Conservation (phyloP, 1,140 invertebrate genomes). For the Cherax quadricarinatus region DNA sequence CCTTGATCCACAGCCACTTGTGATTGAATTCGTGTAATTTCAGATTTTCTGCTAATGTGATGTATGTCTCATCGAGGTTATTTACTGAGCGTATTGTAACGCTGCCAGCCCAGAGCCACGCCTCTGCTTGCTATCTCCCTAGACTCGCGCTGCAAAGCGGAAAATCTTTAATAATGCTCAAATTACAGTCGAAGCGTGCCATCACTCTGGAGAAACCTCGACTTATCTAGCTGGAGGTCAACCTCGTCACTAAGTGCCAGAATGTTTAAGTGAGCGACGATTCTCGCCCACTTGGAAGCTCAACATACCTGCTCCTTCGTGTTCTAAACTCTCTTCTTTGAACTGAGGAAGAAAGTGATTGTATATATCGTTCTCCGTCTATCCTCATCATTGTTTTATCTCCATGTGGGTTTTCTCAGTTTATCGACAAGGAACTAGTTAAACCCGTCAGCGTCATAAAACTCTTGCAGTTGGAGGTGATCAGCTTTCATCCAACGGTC, state of each 20-base stretch:
- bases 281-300: neutral
- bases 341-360: no score
- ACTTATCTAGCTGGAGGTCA: neutral
- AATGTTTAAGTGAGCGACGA: neutral
- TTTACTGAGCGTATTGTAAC: neutral
- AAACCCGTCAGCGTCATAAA: no score
- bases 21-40: slow-evolving; percentile 17
- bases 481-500: no score
- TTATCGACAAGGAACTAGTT: no score
- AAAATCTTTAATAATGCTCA: slow-evolving; percentile 10
- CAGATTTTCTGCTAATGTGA: neutral
- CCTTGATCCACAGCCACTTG: neutral
- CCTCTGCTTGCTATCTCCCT: neutral
- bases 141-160: neutral
- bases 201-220: neutral
- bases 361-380: no score
- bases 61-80: neutral
- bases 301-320: neutral
- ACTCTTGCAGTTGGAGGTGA: no score
- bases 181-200: neutral
- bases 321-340: neutral
- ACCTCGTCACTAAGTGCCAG: neutral
- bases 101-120: neutral
- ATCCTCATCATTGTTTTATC: no score
- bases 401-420: no score